These are phyloP conservation scores for human (Homo sapiens) DNA, from an alignment of 2,113 vertebrate genomes.

Conservation along the genomic window GRCh38 chr7:73274001-73274500, in stretches of 20 bases:
- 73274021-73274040: background rate
- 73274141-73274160: background rate
- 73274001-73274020: background rate
- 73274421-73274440: too few species aligned
- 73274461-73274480: too few species aligned
- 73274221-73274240: background rate
- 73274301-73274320: background rate
- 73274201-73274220: too few species aligned
- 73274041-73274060: background rate
- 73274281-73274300: background rate
- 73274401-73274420: too few species aligned
- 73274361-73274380: background rate
- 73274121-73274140: background rate
- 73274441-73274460: too few species aligned
- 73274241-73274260: background rate
- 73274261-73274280: background rate
- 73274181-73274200: background rate
- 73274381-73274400: too few species aligned
- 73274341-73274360: background rate
- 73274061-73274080: background rate
- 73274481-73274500: too few species aligned
- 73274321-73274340: background rate
- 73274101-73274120: background rate
- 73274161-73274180: background rate
- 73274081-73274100: background rate